A percentile compares a stretch with the other conserved stretches of the same genome.
phyloP scores from a whole-genome alignment of 2,888 invertebrate species.

The Cordilura impudica region DNA sequence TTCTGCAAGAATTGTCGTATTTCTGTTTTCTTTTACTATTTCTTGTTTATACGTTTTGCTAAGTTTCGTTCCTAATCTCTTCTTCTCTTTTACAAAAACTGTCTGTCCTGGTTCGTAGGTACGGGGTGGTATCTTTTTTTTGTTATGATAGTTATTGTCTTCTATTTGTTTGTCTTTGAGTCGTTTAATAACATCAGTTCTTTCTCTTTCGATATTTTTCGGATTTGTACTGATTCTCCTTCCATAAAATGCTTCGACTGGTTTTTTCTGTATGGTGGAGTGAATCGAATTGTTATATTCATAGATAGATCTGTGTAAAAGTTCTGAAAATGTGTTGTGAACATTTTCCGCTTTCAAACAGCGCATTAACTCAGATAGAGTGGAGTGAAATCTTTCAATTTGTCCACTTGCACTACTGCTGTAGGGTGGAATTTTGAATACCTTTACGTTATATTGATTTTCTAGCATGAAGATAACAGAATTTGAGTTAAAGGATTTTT shows the following conservation, averaged over 20 bases:
- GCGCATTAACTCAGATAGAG: constrained; percentile 30
- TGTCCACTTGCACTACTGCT: constrained; percentile 10
- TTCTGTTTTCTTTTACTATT: constrained; percentile 33
- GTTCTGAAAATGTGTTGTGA: constrained; percentile 10
- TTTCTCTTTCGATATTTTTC: not conserved
- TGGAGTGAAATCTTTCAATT: constrained; percentile 24
- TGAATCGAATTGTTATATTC: constrained; percentile 34
- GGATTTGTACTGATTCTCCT: constrained; percentile 21
- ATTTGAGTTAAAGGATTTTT: constrained; percentile 25
- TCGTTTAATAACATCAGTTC: constrained; percentile 4
- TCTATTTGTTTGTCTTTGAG: constrained; percentile 23
- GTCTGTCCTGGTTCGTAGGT: constrained; percentile 18
- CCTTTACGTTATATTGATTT: constrained; percentile 34
- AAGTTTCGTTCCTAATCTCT: constrained; percentile 35
- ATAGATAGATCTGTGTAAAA: constrained; percentile 1
- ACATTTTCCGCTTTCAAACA: constrained; percentile 22
- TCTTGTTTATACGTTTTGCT: constrained; percentile 19
- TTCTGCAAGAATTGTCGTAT: constrained; percentile 25
- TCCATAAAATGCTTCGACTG: constrained; percentile 34
- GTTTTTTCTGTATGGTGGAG: constrained; percentile 16
- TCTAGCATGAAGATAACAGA: constrained; percentile 30
- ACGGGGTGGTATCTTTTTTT: constrained; percentile 4
- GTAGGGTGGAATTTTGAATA: constrained; percentile 28
- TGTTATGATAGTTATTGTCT: constrained; percentile 29
- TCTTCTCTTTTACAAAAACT: constrained; percentile 28